Evolutionary conservation across 2,797 vertebrate genomes (phyloP), one percentile per base, ranked within the genome.

Genomic region (Clarias pachynema): DNA sequence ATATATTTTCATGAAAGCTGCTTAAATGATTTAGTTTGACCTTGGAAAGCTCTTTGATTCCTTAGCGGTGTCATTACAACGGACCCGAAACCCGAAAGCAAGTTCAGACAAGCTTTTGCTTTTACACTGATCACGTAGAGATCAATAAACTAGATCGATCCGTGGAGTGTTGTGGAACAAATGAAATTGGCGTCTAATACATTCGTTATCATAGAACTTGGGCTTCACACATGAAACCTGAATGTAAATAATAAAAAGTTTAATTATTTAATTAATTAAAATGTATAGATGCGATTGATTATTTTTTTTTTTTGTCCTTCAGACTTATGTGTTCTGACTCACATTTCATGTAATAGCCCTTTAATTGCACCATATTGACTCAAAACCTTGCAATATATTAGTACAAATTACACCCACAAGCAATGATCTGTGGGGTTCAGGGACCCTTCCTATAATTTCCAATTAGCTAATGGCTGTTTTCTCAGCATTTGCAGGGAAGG

Each of bases 101-200:
- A 85, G 29, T 73, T 82, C 56, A 74, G 68, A 80, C 79, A 75
- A 44, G 85, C 83, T 37, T 87, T 87, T 82, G 66, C 73, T 81
- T 89, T 85, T 79, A 85, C 70, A 34, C 44, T 59, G 82, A 86
- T 85, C 87, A 84, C 65, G 49, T 77, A 6, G 5, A 81, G 66
- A 78, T 88, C 84, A 88, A 89, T 74, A 85, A 34, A 31, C 18
- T 26, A 9, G 69, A 87, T 83, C 29, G 68, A 85, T 78, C 53
- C 40, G 31, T 18, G 53, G 20, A 77, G 53, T 65, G 82, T 80
- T 73, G 77, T 56, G 65, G 24, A 84, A 44, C 63, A 59, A 81
- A 81, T 56, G 22, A n/a, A 34, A 22, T n/a, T 60, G 15, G 79
- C 75, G 60, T 81, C 53, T 60, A 77, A 86, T n/a, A 63, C 22